Percentiles rank a stretch among this genome's conserved stretches.
These are phyloP conservation scores for Trichacis sp. DNA, from an alignment of 2,888 invertebrate species.

Conservation along the genomic window DNA sequence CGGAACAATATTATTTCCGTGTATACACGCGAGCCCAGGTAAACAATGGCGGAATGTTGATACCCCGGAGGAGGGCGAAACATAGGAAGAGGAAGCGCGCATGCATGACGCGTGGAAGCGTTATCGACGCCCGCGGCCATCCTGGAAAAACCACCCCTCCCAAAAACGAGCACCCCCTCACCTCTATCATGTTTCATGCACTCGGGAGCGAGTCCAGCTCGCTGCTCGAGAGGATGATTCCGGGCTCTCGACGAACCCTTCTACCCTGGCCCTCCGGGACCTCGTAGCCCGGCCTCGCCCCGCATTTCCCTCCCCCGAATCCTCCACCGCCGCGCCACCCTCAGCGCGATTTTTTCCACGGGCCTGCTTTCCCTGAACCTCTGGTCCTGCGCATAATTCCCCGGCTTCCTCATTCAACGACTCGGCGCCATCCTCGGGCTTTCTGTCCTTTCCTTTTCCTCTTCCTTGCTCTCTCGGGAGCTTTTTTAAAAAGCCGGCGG, in stretches of 20 bases:
- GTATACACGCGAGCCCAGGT: too few species aligned
- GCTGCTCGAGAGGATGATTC: constrained; percentile 58
- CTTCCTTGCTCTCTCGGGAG: too few species aligned
- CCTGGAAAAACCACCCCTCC: constrained; percentile 29
- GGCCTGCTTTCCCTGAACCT: constrained; percentile 7
- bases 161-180: constrained; percentile 47
- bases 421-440: background rate
- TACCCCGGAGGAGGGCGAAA: background rate
- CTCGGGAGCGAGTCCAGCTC: constrained; percentile 66
- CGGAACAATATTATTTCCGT: too few species aligned
- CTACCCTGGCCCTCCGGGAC: constrained; percentile 59
- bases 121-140: constrained; percentile 40
- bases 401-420: constrained; percentile 10
- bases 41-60: constrained; percentile 38
- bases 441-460: constrained; percentile 12
- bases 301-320: constrained; percentile 57
- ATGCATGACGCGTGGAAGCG: constrained; percentile 39
- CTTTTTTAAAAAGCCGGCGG: constrained; percentile 47
- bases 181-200: constrained; percentile 69
- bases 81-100: constrained; percentile 11
- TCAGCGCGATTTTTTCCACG: constrained; percentile 30
- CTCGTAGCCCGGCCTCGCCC: constrained; percentile 62
- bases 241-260: background rate
- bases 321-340: constrained; percentile 32
- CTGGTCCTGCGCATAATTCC: constrained; percentile 39